These are phyloP conservation scores for Oryctes rhinoceros DNA, from an alignment of 1,140 invertebrate species.

Conservation along the genomic window DNA sequence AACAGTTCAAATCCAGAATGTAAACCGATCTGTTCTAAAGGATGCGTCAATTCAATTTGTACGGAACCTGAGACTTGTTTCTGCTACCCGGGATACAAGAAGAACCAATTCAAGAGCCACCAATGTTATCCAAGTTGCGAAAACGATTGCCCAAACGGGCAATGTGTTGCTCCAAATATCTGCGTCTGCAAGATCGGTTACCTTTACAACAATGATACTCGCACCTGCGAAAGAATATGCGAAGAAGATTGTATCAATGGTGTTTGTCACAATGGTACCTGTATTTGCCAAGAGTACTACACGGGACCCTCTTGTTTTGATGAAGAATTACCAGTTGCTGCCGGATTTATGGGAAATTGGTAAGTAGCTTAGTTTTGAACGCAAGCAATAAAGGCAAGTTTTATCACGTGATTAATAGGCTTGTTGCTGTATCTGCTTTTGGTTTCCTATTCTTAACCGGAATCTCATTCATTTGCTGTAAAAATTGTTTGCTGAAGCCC, in stretches of 20 bases:
- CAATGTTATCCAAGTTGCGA: constrained; percentile 51
- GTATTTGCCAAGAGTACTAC: neutral
- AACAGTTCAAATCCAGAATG: constrained; percentile 54
- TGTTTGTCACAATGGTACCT: neutral
- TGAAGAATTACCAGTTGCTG: neutral
- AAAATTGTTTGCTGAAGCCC: neutral
- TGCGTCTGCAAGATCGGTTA: neutral
- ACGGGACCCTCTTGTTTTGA: neutral
- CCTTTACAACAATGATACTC: neutral
- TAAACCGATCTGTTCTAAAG: constrained; percentile 65
- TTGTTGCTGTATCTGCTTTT: neutral
- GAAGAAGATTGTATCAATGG: neutral
- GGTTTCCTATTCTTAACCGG: neutral
- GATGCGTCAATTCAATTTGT: constrained; percentile 67
- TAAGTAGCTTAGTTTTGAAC: neutral
- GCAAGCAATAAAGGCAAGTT: neutral
- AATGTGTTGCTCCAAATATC: constrained; percentile 5
- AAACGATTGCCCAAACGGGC: constrained; percentile 40
- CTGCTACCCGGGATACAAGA: constrained; percentile 59
- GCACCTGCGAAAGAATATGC: neutral
- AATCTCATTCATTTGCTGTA: neutral
- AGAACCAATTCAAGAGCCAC: constrained; percentile 3
- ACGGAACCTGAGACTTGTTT: constrained; percentile 67
- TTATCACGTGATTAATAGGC: neutral
- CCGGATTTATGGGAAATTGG: neutral